Evolutionary conservation across 2,113 vertebrate species (phyloP).

Genomic region (Syngnathus scovelli): DNA sequence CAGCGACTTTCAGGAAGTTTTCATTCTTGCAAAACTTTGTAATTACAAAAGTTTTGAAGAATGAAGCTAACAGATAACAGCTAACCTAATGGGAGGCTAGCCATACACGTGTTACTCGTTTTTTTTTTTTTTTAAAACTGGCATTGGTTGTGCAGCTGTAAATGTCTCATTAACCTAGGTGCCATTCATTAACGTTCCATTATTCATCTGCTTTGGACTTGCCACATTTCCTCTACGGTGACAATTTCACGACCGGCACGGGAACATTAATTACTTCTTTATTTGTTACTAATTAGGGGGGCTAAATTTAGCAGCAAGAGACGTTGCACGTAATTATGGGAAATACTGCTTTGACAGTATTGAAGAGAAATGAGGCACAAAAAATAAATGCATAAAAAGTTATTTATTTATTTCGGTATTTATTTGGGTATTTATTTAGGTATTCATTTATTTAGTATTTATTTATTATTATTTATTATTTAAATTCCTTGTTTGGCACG

Average conservation of each 20-base stretch:
- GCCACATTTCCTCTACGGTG: conserved; percentile 44
- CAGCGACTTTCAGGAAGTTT: conserved; percentile 19
- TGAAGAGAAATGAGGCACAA: background rate
- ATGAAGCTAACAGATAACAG: conserved; percentile 21
- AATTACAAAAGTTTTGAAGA: conserved; percentile 27
- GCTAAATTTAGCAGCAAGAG: conserved; percentile 22
- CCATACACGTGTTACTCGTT: conserved; percentile 15
- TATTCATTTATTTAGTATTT: too few species aligned
- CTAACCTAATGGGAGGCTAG: conserved; percentile 7
- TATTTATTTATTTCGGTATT: background rate
- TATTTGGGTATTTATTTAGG: too few species aligned
- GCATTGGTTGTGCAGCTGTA: conserved; percentile 28
- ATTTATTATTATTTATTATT: too few species aligned
- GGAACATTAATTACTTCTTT: background rate
- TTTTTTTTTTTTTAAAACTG: conserved; percentile 7
- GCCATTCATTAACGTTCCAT: conserved; percentile 66
- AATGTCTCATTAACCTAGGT: conserved; percentile 61
- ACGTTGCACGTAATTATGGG: conserved; percentile 33
- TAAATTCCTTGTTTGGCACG: too few species aligned
- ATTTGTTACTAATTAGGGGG: conserved; percentile 1
- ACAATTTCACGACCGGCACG: conserved; percentile 43
- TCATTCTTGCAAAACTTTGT: conserved; percentile 20
- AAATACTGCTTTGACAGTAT: conserved; percentile 31
- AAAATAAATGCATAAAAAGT: background rate
- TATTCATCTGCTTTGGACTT: conserved; percentile 44